These are phyloP conservation scores for Thecocarcelia acutangulata DNA, from an alignment of 2,888 invertebrate species.

Conservation along the genomic window DNA sequence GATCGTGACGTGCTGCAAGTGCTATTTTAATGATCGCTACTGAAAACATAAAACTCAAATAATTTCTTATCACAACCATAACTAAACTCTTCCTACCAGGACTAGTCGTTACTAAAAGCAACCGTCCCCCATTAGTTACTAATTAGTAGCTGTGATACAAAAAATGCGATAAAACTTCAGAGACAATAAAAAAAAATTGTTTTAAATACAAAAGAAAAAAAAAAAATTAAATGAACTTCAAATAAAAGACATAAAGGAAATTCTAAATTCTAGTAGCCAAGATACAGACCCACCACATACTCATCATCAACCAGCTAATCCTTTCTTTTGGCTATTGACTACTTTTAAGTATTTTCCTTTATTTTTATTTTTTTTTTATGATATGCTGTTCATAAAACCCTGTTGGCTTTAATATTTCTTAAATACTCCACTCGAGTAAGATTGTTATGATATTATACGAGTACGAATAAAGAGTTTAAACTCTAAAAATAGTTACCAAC, in stretches of 20 bases:
- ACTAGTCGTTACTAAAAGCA: background rate
- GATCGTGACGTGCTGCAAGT: background rate
- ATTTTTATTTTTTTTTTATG: background rate
- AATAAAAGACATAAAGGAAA: conserved; percentile 15
- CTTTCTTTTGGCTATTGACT: conserved; percentile 22
- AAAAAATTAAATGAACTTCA: conserved; percentile 31
- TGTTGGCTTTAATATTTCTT: conserved; percentile 12
- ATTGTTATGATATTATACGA: conserved; percentile 19
- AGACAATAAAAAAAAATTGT: background rate
- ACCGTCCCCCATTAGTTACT: conserved; percentile 36
- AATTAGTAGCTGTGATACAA: conserved; percentile 63
- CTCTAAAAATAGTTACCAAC: conserved; percentile 34
- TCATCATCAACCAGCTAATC: conserved; percentile 25
- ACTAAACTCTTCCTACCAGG: conserved; percentile 5
- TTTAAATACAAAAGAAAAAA: conserved; percentile 29
- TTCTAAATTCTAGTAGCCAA: conserved; percentile 4
- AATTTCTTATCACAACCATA: conserved; percentile 55
- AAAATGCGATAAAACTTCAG: conserved; percentile 41
- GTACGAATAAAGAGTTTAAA: conserved; percentile 19
- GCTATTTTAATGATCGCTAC: conserved; percentile 4
- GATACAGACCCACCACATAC: conserved; percentile 33
- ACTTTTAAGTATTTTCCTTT: background rate
- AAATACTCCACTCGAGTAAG: background rate
- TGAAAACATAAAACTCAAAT: conserved; percentile 13
- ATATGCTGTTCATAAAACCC: background rate